phyloP scores from a whole-genome alignment of 2,888 invertebrate species.

The Drosophila pullipes region DNA sequence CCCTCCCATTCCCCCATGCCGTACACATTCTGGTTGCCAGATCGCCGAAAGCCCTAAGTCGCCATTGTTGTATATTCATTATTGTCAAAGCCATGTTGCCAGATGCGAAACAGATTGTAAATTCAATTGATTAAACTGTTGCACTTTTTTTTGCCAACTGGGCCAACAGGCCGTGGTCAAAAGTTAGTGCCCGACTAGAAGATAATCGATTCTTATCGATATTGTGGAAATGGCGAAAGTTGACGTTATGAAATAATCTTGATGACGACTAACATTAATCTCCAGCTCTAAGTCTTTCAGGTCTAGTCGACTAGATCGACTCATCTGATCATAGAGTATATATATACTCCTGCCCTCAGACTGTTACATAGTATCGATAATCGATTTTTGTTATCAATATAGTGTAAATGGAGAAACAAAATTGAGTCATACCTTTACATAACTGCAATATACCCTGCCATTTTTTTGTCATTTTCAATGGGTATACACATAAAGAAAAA shows the following conservation, averaged over 20 bases:
- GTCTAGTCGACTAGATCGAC: not conserved
- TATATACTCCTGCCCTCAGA: not conserved
- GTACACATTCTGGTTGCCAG: conserved; percentile 2
- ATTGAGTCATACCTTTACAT: not conserved
- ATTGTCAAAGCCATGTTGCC: conserved; percentile 44
- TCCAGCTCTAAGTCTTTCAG: not conserved
- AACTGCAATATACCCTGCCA: not conserved
- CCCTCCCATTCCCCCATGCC: not conserved
- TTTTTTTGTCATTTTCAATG: not conserved
- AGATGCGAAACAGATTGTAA: conserved; percentile 30
- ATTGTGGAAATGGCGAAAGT: not conserved
- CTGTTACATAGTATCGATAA: not conserved
- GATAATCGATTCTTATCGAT: not conserved
- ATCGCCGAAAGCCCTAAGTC: conserved; percentile 62
- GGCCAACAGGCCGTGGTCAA: not conserved
- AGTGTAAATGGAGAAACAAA: not conserved
- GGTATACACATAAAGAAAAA: conserved; percentile 36
- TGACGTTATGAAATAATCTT: not conserved
- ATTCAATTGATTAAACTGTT: conserved; percentile 65
- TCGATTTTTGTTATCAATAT: not conserved
- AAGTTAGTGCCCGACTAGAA: not conserved
- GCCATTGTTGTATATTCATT: conserved; percentile 31
- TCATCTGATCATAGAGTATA: not conserved
- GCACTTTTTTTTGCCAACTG: conserved; percentile 47
- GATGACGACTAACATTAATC: not conserved